Evolutionary conservation across 2,797 vertebrate genomes (phyloP), one percentile per base, ranked within the genome.

Genomic region (Molossus molossus): DNA sequence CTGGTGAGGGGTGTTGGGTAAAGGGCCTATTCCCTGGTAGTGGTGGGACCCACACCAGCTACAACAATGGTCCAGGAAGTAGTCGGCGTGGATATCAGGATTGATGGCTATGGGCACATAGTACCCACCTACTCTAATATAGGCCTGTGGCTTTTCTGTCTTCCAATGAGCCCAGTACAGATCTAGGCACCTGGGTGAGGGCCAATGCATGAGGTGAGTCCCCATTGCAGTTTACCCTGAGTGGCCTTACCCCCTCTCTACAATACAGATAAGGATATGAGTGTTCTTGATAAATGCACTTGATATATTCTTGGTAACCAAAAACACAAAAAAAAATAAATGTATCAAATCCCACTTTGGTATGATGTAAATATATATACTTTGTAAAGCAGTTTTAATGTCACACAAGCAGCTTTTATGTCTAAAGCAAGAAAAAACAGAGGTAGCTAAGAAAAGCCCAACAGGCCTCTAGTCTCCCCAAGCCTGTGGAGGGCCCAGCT

Each of bases 371-470:
- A 88, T 29, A 79, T 3, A 37, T 15, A 9, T 17, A 20, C 27
- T 91, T 95, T 17, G 77, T 69, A 21, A 79, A 88, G 40, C 15
- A 70, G 50, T 64, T 91, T 83, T 83, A 86, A 79, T 37, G 37
- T 69, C 84, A 91, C 18, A 62, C 9, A 37, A 64, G 37, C 0
- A 9, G 40, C 25, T 62, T 60, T 1, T 9, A 65, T 48, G 33
- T 58, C 17, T 65, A 79, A 0, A 77, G 55, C 12, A 5, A 80
- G n/a, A 76, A 33, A 65, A 79, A 69, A 65, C 4, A 65, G 29
- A 82, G 10, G 40, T 4, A 40, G 55, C 64, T 18, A 73, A 53
- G 82, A 37, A 81, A 72, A n/a, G 25, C 37, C 48, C 3, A 4
- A 7, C 0, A 1, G 20, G 33, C n/a, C 64, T 33, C 53, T 50